Percentiles rank a stretch among this genome's conserved stretches.
Evolutionary conservation across 2,113 vertebrate genomes (phyloP).

Genomic region (Apteryx mantelli): DNA sequence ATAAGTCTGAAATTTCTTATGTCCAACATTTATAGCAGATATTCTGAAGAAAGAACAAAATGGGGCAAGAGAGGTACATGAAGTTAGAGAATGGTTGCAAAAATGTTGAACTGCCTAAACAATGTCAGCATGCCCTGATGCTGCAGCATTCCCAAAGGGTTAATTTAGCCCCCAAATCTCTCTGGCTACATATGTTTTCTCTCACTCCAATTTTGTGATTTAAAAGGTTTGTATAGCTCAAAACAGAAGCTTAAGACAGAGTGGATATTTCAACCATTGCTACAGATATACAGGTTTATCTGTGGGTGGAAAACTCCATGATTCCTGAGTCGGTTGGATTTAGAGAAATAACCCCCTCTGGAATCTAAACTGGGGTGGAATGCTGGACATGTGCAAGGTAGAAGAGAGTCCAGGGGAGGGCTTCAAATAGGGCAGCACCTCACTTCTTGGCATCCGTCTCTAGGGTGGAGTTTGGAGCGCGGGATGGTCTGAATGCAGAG

Average conservation of each 20-base stretch:
- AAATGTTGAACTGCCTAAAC: background rate
- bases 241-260: background rate
- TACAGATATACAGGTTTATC: background rate
- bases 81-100: background rate
- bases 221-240: background rate
- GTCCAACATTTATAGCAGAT: background rate
- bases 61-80: background rate
- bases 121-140: background rate
- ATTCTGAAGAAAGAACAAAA: background rate
- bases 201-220: background rate
- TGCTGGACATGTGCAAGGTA: fast-evolving
- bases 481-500: background rate
- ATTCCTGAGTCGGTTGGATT: background rate
- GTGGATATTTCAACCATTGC: background rate
- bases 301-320: background rate
- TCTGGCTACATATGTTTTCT: background rate
- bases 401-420: background rate
- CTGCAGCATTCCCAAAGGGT: background rate
- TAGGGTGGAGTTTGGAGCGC: background rate
- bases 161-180: background rate
- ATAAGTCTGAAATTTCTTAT: background rate
- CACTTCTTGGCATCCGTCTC: background rate
- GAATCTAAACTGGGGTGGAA: background rate
- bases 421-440: background rate
- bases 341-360: background rate